These are phyloP conservation scores for Oreocharis arfaki DNA, from an alignment of 2,113 vertebrate genomes.

Conservation along the genomic window DNA sequence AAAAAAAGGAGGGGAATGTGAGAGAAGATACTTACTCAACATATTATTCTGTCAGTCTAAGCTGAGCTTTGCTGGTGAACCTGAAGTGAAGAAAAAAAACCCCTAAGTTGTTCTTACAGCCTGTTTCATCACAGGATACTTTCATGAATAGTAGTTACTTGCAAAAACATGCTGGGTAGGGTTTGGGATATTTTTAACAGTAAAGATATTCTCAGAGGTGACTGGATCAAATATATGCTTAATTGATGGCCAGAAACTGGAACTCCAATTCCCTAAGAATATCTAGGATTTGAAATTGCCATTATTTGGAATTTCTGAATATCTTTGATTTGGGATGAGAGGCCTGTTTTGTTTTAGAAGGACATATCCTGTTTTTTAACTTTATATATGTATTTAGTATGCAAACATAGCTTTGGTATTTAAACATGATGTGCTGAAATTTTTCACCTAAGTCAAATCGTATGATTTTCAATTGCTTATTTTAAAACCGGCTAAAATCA, in stretches of 20 bases:
- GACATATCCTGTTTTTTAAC: neutral
- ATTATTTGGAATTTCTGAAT: neutral
- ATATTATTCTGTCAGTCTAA: neutral
- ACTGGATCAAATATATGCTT: neutral
- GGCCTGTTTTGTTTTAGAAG: neutral
- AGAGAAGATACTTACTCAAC: neutral
- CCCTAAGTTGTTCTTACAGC: neutral
- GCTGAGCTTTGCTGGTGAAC: neutral
- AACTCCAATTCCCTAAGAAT: neutral
- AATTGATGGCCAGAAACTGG: neutral
- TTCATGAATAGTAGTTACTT: neutral
- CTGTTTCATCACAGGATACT: neutral
- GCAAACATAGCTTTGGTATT: neutral
- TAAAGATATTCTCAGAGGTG: neutral
- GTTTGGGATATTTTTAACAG: neutral
- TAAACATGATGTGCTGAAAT: neutral
- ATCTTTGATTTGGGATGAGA: neutral
- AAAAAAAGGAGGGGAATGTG: neutral
- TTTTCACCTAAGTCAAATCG: neutral
- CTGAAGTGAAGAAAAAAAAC: neutral
- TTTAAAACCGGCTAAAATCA: neutral
- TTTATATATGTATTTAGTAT: neutral
- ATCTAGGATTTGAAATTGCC: neutral
- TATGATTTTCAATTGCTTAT: neutral
- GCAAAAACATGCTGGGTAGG: neutral